Conservation (phyloP, 1,140 invertebrate species). For the Sesamia nonagrioides region DNA sequence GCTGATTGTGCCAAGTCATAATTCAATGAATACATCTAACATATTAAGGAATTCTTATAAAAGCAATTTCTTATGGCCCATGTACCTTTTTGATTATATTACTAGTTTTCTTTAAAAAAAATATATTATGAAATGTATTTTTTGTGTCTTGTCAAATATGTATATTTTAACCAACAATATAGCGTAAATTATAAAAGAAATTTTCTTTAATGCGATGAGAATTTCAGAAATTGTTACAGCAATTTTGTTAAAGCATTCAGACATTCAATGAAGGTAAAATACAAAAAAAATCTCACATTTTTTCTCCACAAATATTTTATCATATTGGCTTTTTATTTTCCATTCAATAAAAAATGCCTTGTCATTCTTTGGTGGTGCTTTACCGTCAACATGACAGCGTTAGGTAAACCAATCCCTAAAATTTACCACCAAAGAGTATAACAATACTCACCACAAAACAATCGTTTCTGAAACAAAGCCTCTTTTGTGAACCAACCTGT, state of each 20-base stretch:
- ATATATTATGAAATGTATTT: too few relatives aligned
- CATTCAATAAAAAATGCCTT: neutral
- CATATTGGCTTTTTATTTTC: neutral
- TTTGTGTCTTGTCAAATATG: too few relatives aligned
- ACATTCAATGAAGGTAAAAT: neutral
- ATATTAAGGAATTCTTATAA: conserved; percentile 34
- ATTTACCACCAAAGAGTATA: neutral
- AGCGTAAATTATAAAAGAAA: neutral
- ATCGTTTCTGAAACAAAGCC: conserved; percentile 21
- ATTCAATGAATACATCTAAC: conserved; percentile 39
- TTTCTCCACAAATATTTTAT: neutral
- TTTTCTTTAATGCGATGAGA: neutral
- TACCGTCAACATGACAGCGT: neutral
- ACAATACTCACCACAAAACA: conserved; percentile 8
- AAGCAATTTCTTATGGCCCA: conserved; percentile 38
- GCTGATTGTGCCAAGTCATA: too few relatives aligned
- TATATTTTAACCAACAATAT: too few relatives aligned
- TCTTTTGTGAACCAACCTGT: conserved; percentile 8
- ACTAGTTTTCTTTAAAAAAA: conserved; percentile 1
- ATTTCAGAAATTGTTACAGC: neutral
- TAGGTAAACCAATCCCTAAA: neutral
- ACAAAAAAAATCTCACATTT: neutral
- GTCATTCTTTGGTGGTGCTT: neutral
- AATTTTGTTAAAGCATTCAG: neutral
- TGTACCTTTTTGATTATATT: conserved; percentile 13